These are phyloP conservation scores for Danaus melanippus DNA, from an alignment of 1,140 invertebrate genomes.

Conservation along the genomic window DNA sequence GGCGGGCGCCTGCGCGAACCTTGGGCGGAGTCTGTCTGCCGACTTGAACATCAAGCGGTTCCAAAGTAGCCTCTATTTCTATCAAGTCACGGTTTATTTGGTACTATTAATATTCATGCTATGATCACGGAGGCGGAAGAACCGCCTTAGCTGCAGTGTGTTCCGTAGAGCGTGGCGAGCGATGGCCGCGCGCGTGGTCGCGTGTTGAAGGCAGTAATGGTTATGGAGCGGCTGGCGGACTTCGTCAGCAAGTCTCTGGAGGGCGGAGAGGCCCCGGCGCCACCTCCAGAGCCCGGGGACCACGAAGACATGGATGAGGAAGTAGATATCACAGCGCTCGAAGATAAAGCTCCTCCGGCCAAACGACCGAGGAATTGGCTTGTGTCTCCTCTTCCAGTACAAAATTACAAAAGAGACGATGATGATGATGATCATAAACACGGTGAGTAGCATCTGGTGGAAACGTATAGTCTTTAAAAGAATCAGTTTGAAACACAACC, in stretches of 20 bases:
- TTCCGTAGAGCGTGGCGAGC: conserved; percentile 47
- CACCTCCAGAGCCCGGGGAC: conserved; percentile 53
- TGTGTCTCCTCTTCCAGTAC: conserved; percentile 47
- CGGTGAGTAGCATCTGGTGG: conserved; percentile 29
- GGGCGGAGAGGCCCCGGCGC: conserved; percentile 57
- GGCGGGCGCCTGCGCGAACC: conserved; percentile 57
- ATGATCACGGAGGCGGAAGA: conserved; percentile 40
- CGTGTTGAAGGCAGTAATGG: conserved; percentile 61
- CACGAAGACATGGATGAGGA: conserved; percentile 52
- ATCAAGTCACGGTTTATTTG: no score
- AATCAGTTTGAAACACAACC: no score
- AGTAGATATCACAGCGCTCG: conserved; percentile 59
- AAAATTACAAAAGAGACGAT: conserved; percentile 50
- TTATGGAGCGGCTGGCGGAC: conserved; percentile 69
- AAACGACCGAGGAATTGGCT: conserved; percentile 62
- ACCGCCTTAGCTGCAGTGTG: conserved; percentile 41
- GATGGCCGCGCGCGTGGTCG: conserved; percentile 50
- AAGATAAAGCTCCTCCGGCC: conserved; percentile 48
- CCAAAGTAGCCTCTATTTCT: conserved; percentile 21
- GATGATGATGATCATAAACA: conserved; percentile 60
- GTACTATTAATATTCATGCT: conserved; percentile 4
- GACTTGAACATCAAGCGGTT: conserved; percentile 19
- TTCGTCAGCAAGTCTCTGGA: conserved; percentile 68
- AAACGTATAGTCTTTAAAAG: no score
- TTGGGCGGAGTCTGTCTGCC: conserved; percentile 48